Conservation (phyloP, 2,797 vertebrate species). For the Anableps anableps region DNA sequence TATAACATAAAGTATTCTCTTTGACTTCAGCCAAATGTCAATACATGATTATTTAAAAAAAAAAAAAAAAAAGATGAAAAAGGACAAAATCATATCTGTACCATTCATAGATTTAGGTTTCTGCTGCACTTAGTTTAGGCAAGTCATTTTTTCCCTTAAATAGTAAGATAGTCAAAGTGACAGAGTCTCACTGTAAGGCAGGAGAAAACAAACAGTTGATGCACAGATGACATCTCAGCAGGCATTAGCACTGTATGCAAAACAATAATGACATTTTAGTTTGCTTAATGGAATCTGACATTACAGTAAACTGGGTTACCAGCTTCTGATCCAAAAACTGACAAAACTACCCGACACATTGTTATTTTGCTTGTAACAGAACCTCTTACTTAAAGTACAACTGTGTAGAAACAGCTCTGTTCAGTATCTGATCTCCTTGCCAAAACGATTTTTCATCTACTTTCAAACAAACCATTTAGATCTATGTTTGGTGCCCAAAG, state of each 20-base stretch:
- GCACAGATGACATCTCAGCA: not conserved
- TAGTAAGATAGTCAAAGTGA: conserved; percentile 16
- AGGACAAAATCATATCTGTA: conserved; percentile 45
- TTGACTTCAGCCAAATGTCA: conserved; percentile 52
- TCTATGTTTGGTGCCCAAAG: not conserved
- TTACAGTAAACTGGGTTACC: not conserved
- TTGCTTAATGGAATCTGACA: not conserved
- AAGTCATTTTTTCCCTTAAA: conserved; percentile 32
- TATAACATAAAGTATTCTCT: conserved; percentile 57
- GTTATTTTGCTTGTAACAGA: not conserved
- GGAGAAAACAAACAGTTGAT: conserved; percentile 15
- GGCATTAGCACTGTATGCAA: not conserved
- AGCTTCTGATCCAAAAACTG: not conserved
- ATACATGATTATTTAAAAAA: conserved; percentile 57
- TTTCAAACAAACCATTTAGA: not conserved
- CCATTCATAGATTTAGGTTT: conserved; percentile 42
- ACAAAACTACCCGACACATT: not conserved
- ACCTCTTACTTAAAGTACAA: not conserved
- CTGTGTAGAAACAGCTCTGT: not conserved
- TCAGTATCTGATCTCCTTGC: not conserved
- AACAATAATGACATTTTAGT: conserved; percentile 8
- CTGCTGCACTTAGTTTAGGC: conserved; percentile 31
- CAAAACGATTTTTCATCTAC: not conserved
- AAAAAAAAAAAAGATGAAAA: conserved; percentile 50
- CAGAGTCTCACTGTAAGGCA: not conserved